phyloP scores from a whole-genome alignment of 2,888 invertebrate genomes.

The Meta bourneti region DNA sequence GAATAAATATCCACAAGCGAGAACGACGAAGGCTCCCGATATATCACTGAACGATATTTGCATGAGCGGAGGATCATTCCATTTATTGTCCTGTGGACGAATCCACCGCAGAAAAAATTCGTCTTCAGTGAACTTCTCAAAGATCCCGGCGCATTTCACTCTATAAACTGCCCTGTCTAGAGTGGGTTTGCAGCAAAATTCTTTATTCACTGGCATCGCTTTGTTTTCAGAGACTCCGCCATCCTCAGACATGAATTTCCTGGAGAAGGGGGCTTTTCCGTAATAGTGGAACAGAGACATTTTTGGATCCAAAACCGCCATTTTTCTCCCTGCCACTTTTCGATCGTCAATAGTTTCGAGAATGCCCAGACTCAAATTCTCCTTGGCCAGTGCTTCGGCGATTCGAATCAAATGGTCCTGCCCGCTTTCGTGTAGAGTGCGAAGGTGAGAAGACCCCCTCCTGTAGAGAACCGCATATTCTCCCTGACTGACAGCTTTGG shows the following conservation, averaged over 20 bases:
- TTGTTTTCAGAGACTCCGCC: neutral
- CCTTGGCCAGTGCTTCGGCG: no score
- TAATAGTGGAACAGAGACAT: no score
- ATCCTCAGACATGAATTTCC: slow-evolving; percentile 24
- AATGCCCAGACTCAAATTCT: neutral
- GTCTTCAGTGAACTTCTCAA: neutral
- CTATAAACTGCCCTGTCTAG: neutral
- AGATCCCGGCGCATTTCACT: neutral
- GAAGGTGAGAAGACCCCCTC: neutral
- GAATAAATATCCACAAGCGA: neutral
- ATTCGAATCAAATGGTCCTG: no score
- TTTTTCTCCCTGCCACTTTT: no score
- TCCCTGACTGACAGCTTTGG: neutral
- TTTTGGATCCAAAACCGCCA: no score
- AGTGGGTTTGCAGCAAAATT: slow-evolving; percentile 34
- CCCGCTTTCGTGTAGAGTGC: no score
- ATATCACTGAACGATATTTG: neutral
- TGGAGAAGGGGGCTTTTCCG: neutral
- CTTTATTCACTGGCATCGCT: neutral
- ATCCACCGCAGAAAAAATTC: neutral
- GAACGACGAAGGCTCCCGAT: neutral
- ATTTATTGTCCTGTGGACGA: neutral
- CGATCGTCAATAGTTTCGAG: no score
- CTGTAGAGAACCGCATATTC: neutral
- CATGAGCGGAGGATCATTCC: no score